phyloP scores from a whole-genome alignment of 2,888 invertebrate species.

The Liposcelis brunnea region DNA sequence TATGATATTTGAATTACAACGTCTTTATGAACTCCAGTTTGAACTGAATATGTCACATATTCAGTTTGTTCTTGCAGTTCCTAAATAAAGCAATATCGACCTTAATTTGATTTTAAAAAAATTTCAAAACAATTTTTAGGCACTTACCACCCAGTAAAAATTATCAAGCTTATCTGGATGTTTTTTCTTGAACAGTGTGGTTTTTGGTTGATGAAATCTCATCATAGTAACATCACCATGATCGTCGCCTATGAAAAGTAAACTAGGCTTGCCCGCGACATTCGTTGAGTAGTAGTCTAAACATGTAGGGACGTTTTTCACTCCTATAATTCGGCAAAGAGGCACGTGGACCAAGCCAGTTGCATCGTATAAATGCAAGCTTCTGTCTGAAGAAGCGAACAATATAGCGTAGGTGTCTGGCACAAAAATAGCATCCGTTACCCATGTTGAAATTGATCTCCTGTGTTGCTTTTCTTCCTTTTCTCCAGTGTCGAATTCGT shows the following conservation, averaged over 20 bases:
- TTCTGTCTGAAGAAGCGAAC: slow-evolving; percentile 38
- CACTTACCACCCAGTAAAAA: slow-evolving; percentile 41
- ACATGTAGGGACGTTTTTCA: slow-evolving; percentile 21
- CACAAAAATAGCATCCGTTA: slow-evolving; percentile 41
- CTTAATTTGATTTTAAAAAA: slow-evolving; percentile 1
- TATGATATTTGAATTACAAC: slow-evolving; percentile 31
- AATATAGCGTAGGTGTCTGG: slow-evolving; percentile 37
- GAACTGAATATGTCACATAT: slow-evolving; percentile 29
- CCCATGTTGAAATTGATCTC: slow-evolving; percentile 26
- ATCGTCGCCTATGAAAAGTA: slow-evolving; percentile 37
- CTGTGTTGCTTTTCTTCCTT: background rate
- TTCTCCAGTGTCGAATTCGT: slow-evolving; percentile 8
- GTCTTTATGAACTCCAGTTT: slow-evolving; percentile 32
- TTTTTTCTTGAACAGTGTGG: slow-evolving; percentile 34
- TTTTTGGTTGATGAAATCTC: slow-evolving; percentile 34
- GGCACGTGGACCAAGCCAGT: slow-evolving; percentile 38
- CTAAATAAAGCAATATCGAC: slow-evolving; percentile 23
- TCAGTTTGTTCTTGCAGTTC: slow-evolving; percentile 34
- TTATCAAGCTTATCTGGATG: slow-evolving; percentile 34
- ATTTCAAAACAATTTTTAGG: background rate
- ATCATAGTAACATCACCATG: slow-evolving; percentile 34
- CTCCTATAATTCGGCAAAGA: slow-evolving; percentile 34
- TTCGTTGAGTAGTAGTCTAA: slow-evolving; percentile 28
- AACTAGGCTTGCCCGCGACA: slow-evolving; percentile 20
- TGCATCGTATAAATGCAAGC: slow-evolving; percentile 40